Evolutionary conservation across 2,888 invertebrate genomes (phyloP), one percentile per base, ranked within the genome.

Genomic region (Drosophila austrosaltans): DNA sequence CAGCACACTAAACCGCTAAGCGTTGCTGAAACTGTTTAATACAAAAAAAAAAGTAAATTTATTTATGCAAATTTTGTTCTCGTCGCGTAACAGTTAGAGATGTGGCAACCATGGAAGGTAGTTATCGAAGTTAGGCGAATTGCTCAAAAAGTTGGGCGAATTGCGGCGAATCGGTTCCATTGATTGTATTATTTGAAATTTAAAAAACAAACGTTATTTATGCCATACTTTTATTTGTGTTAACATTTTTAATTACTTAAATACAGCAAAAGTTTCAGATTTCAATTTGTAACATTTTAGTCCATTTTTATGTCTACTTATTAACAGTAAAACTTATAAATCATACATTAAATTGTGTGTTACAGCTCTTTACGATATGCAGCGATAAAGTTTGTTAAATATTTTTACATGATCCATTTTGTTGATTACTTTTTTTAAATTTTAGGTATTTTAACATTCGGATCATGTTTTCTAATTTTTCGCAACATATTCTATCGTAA

Each of bases 11-110:
- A 25, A 48, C 66, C 59, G 71, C 71, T 73, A 66, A 44, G 66
- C 73, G 71, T 72, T 73, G 71, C 66, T 66, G 72, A 54, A 71
- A 64, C 58, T 40, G 58, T 72, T 71, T 54, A 72, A 72, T 59
- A 71, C 59, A 57, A 58, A 72, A 66, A 64, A 64, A 56, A 66
- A 70, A 69, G 54, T n/a, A 71, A 56, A 65, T 65, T 65, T 36
- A 66, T 72, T 72, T 71, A 71, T 72, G n/a, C 48, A 28, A 22
- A 44, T 39, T 58, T n/a, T 8, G 22, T 58, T 40, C 40, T 58
- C 39, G 36, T 58, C 58, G 39, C 58, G 58, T 58, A 58, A 58
- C 58, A 58, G 57, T 39, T 39, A 58, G 39, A 39, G 57, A 39
- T 39, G 57, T 2, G 57, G 6, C 20, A 39, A 39, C 57, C 57